Evolutionary conservation across 1,140 invertebrate species (phyloP), one percentile per base, ranked within the genome.

Genomic region (Nomia melanderi): DNA sequence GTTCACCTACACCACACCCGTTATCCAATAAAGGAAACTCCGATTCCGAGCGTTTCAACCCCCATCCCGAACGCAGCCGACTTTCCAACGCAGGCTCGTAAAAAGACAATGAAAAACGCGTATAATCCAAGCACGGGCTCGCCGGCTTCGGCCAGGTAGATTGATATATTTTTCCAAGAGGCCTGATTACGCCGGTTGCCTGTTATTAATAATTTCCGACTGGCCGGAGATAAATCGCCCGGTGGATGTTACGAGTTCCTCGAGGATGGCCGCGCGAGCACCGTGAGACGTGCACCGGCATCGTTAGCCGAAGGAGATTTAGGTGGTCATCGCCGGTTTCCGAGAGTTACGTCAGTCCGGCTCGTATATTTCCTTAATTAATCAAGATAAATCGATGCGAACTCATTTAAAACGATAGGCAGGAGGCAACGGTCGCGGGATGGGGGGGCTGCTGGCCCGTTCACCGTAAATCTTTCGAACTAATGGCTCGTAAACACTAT

Each of bases 401-500:
- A 70, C 25, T 20, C 27, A 66, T 70, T 79, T 75, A 36, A 77
- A 73, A 59, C 59, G 23, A 44, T 29, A n/a, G 23, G 8, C 36
- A 39, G 20, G 36, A 12, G 25, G 14, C 0, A 14, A n/a, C 0
- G 7, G 44, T 44, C 0, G 47, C 0, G 17, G 62, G 25, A n/a
- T n/a, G 0, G 20, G 54, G 20, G n/a, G 1, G 14, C 3, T 27
- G 2, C 27, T 12, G 12, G 44, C 44, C 41, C 47, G 57, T 73
- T 77, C 69, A 77, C 69, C 77, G 72, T 84, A 83, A 83, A 84
- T 84, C 82, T 80, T 39, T 14, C 44, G 41, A 71, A 59, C 53
- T 78, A 83, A 83, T 67, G 64, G 59, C 53, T 39, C 63, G 67
- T 84, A 80, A 84, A 83, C 71, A 60, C 31, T 57, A 31, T 64